A percentile compares a stretch with the other conserved stretches of the same genome.
These are phyloP conservation scores for Lampris incognitus DNA, from an alignment of 2,113 vertebrate genomes.

Conservation along the genomic window DNA sequence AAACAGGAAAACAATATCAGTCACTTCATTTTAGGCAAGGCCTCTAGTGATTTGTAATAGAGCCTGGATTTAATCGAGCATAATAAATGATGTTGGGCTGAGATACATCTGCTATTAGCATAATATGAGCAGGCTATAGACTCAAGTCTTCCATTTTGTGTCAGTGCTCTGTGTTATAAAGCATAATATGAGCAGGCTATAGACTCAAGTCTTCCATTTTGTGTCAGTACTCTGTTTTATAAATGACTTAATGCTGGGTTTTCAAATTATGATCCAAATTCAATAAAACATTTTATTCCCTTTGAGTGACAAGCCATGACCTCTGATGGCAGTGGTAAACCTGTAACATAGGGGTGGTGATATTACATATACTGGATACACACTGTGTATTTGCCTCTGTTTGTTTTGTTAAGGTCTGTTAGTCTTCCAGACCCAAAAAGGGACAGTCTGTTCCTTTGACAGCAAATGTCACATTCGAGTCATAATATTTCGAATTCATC, in stretches of 20 bases:
- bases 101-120: slow-evolving; percentile 27
- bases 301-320: background rate
- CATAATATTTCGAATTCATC: background rate
- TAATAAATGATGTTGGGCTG: slow-evolving; percentile 45
- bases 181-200: slow-evolving; percentile 34
- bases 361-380: background rate
- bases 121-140: slow-evolving; percentile 61
- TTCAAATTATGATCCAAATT: slow-evolving; percentile 26
- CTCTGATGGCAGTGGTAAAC: background rate
- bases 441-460: slow-evolving; percentile 1
- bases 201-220: slow-evolving; percentile 56
- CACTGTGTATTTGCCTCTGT: background rate
- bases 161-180: slow-evolving; percentile 30
- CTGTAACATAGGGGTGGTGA: background rate
- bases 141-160: slow-evolving; percentile 41
- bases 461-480: background rate
- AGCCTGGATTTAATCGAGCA: slow-evolving; percentile 23
- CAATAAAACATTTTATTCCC: slow-evolving; percentile 1
- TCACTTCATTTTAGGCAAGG: slow-evolving; percentile 40
- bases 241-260: slow-evolving; percentile 38
- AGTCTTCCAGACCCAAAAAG: background rate
- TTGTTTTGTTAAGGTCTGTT: background rate
- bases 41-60: slow-evolving; percentile 49
- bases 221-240: slow-evolving; percentile 16
- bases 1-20: slow-evolving; percentile 19